A percentile compares a stretch with the other conserved stretches of the same genome.
Conservation (phyloP, 2,888 invertebrate genomes). For the Drosophila anceps region DNA sequence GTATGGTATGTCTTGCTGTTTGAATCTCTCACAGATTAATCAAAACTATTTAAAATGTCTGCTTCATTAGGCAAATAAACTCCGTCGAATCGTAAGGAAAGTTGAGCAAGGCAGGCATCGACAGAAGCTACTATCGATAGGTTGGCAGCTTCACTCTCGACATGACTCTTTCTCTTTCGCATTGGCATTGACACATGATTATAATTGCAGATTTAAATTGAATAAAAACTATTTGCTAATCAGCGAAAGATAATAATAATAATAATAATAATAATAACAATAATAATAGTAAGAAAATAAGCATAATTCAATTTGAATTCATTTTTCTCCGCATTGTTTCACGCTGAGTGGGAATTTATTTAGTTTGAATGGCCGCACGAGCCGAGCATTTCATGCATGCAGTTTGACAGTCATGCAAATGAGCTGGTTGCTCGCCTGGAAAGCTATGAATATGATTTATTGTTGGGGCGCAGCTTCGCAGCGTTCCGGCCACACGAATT, state of each 20-base stretch:
- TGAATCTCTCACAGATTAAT: too few species aligned
- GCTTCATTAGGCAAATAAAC: too few species aligned
- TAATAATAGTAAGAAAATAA: too few species aligned
- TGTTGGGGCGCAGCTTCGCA: constrained; percentile 11
- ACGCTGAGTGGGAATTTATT: not conserved
- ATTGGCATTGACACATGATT: too few species aligned
- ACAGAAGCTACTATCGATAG: too few species aligned
- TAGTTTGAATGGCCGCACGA: not conserved
- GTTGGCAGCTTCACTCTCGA: not conserved
- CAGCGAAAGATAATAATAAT: not conserved
- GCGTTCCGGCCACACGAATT: constrained; percentile 30
- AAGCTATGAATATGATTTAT: constrained; percentile 70
- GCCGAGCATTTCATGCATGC: constrained; percentile 16
- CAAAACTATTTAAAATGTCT: too few species aligned
- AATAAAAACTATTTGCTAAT: not conserved
- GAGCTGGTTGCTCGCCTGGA: constrained; percentile 37
- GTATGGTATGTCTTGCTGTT: too few species aligned
- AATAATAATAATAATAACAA: not conserved
- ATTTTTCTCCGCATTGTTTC: not conserved
- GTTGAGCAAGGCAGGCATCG: too few species aligned
- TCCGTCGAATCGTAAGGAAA: too few species aligned
- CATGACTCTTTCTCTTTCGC: not conserved
- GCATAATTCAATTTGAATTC: not conserved
- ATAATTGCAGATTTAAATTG: not conserved
- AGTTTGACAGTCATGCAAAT: constrained; percentile 42